Evolutionary conservation across 1,140 invertebrate genomes (phyloP).

Genomic region (Drosophila ironensis): DNA sequence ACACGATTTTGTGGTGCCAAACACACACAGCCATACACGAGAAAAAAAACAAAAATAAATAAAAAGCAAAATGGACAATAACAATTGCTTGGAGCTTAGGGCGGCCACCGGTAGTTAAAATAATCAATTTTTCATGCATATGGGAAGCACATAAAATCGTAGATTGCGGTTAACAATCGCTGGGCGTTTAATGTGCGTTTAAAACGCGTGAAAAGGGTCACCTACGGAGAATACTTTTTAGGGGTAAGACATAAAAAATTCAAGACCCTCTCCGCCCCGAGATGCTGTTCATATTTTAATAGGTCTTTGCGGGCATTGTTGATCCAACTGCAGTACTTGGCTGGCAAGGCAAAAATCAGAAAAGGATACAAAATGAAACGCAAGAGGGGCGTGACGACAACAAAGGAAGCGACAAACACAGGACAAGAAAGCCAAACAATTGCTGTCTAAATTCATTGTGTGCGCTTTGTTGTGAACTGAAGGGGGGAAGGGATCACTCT

Average conservation of each 20-base stretch:
- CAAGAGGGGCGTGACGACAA: conserved; percentile 31
- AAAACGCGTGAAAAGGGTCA: conserved; percentile 36
- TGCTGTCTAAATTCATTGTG: conserved; percentile 76
- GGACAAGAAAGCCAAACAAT: conserved; percentile 65
- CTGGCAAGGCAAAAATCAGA: not conserved
- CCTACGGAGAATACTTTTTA: conserved; percentile 15
- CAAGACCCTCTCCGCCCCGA: not conserved
- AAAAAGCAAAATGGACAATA: conserved; percentile 6
- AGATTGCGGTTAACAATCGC: conserved; percentile 18
- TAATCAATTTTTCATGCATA: conserved; percentile 22
- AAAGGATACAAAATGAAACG: not conserved
- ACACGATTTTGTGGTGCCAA: not conserved
- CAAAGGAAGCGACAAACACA: conserved; percentile 36
- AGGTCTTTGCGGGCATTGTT: conserved; percentile 26
- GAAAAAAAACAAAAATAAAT: too few relatives aligned
- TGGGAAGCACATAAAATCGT: conserved; percentile 5
- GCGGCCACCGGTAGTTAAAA: conserved; percentile 6
- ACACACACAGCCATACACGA: too few relatives aligned
- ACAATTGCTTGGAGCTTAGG: not conserved
- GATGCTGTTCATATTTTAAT: conserved; percentile 15
- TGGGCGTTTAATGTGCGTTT: conserved; percentile 25
- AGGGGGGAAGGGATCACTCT: conserved; percentile 63
- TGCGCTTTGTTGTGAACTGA: conserved; percentile 44
- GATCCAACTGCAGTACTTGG: conserved; percentile 32
- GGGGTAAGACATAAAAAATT: conserved; percentile 9